Percentiles rank a stretch among this genome's conserved stretches.
phyloP scores from a whole-genome alignment of 2,797 vertebrate genomes.

The Pempheris klunzingeri region DNA sequence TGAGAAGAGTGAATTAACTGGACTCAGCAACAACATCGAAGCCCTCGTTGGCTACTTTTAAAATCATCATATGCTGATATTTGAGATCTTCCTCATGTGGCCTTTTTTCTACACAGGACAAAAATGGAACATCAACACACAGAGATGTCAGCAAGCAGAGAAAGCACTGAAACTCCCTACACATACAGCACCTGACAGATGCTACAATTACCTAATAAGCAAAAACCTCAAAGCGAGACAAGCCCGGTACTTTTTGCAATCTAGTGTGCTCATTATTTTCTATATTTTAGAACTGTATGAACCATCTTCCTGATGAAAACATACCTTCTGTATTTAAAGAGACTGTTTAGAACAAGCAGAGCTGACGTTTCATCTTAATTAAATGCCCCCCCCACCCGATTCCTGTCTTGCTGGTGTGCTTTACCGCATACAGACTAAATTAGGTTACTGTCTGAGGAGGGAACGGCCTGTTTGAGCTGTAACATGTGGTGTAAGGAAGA shows the following conservation, averaged over 20 bases:
- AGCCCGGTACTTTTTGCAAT: not conserved
- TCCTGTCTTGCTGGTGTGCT: slow-evolving; percentile 18
- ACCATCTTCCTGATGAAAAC: not conserved
- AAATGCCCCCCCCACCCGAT: slow-evolving; percentile 9
- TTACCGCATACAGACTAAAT: slow-evolving; percentile 43
- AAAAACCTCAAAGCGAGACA: slow-evolving; percentile 14
- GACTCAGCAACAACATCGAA: not conserved
- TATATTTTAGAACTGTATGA: slow-evolving; percentile 2
- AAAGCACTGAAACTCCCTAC: not conserved
- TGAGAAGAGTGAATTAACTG: not conserved
- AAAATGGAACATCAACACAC: not conserved
- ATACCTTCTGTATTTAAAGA: not conserved
- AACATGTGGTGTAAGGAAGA: slow-evolving; percentile 70
- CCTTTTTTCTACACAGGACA: not conserved
- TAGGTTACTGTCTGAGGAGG: slow-evolving; percentile 45
- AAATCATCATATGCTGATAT: not conserved
- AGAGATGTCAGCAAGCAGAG: not conserved
- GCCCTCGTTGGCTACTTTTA: not conserved
- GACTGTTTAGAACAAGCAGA: not conserved
- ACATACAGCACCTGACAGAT: slow-evolving; percentile 22
- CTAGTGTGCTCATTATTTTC: not conserved
- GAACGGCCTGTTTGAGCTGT: slow-evolving; percentile 73
- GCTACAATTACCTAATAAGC: slow-evolving; percentile 31
- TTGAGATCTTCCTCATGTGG: not conserved
- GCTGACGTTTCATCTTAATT: slow-evolving; percentile 10